phyloP scores from a whole-genome alignment of 2,888 invertebrate species.

The Volucella bombylans region DNA sequence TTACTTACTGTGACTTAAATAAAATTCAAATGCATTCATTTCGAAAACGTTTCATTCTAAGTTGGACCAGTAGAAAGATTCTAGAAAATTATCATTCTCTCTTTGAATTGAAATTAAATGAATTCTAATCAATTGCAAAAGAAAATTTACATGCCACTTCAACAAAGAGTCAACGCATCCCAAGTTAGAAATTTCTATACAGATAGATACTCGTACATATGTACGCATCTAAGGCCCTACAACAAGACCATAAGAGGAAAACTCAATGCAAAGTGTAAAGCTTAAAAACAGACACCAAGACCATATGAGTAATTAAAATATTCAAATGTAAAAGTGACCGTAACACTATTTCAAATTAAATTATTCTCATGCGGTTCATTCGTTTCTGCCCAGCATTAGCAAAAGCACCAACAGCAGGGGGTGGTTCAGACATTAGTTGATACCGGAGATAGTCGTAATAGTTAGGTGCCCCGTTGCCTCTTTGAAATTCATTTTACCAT shows the following conservation, averaged over 20 bases:
- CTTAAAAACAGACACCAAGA: slow-evolving; percentile 12
- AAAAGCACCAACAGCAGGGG: not conserved
- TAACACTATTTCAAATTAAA: slow-evolving; percentile 72
- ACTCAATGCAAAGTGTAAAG: slow-evolving; percentile 2
- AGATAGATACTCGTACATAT: no score
- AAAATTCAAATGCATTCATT: no score
- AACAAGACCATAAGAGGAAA: not conserved
- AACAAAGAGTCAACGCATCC: not conserved
- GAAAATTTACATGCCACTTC: slow-evolving; percentile 16
- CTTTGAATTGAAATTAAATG: slow-evolving; percentile 19
- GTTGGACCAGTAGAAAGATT: no score
- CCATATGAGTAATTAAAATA: slow-evolving; percentile 68
- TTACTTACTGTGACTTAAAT: no score
- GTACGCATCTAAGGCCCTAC: no score
- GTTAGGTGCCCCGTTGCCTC: slow-evolving; percentile 44
- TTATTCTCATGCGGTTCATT: slow-evolving; percentile 70
- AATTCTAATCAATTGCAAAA: not conserved
- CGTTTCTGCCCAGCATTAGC: not conserved
- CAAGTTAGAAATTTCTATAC: no score
- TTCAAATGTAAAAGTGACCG: slow-evolving; percentile 71
- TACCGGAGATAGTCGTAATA: slow-evolving; percentile 27
- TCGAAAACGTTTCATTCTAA: no score
- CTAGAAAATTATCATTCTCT: not conserved
- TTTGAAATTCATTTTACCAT: slow-evolving; percentile 53
- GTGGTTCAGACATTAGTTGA: not conserved